Evolutionary conservation across 2,888 invertebrate species (phyloP).

Genomic region (Tyria jacobaeae): DNA sequence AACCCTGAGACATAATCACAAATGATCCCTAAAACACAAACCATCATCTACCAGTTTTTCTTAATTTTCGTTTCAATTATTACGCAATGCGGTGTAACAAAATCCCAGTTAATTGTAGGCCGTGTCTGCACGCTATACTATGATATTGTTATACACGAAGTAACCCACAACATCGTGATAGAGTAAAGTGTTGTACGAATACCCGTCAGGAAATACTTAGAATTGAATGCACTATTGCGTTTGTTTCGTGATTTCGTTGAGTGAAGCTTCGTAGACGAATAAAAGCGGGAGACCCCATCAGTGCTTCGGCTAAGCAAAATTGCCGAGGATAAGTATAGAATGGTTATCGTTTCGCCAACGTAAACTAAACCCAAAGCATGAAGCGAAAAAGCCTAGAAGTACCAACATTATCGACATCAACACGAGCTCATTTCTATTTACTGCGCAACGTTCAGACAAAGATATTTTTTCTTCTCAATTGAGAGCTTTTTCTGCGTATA

Average conservation of each 20-base stretch:
- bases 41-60: too few species aligned
- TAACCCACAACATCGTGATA: conserved; percentile 61
- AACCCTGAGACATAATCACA: too few species aligned
- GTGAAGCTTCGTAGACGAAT: neutral
- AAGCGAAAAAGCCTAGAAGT: too few species aligned
- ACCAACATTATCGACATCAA: too few species aligned
- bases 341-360: too few species aligned
- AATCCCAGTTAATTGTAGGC: conserved; percentile 49
- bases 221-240: conserved; percentile 1
- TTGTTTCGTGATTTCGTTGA: conserved; percentile 21
- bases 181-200: conserved; percentile 55
- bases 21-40: too few species aligned
- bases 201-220: conserved; percentile 33
- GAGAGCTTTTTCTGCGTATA: too few species aligned
- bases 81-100: conserved; percentile 32
- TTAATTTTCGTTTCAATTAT: neutral
- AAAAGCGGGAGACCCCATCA: neutral
- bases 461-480: too few species aligned
- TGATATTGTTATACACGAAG: conserved; percentile 38
- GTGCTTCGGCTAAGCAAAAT: neutral
- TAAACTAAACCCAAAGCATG: too few species aligned
- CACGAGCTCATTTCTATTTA: too few species aligned
- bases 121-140: conserved; percentile 44
- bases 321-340: neutral
- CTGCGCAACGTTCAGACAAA: too few species aligned